Conservation (phyloP, 2,113 vertebrate genomes). For the Nibea albiflora region DNA sequence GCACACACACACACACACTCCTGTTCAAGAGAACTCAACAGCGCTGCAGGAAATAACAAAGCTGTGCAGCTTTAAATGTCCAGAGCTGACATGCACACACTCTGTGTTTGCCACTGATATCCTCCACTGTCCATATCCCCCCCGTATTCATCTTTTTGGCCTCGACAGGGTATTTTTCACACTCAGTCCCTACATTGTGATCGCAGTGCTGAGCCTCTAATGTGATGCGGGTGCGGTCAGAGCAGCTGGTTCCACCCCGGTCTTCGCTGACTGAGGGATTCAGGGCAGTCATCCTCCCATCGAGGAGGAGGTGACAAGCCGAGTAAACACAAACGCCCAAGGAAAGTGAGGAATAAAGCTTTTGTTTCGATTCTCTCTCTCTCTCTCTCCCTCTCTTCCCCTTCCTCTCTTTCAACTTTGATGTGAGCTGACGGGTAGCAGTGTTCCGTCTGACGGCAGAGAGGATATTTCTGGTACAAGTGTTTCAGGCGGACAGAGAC, state of each 20-base stretch:
- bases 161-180: slow-evolving; percentile 40
- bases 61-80: slow-evolving; percentile 35
- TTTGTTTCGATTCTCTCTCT: slow-evolving; percentile 31
- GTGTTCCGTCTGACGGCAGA: slow-evolving; percentile 66
- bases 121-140: slow-evolving; percentile 19
- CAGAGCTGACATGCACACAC: slow-evolving; percentile 41
- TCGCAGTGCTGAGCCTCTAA: slow-evolving; percentile 55
- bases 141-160: slow-evolving; percentile 21
- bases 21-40: slow-evolving; percentile 53
- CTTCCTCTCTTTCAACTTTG: slow-evolving; percentile 57
- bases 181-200: slow-evolving; percentile 41
- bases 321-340: slow-evolving; percentile 57
- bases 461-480: slow-evolving; percentile 71
- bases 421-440: slow-evolving; percentile 68
- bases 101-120: slow-evolving; percentile 31
- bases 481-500: slow-evolving; percentile 60
- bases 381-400: slow-evolving; percentile 21
- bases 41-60: slow-evolving; percentile 61
- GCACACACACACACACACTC: slow-evolving; percentile 13
- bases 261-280: slow-evolving; percentile 66
- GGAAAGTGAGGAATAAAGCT: slow-evolving; percentile 54
- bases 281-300: slow-evolving; percentile 34
- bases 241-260: slow-evolving; percentile 22
- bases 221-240: slow-evolving; percentile 56
- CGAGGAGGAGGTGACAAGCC: slow-evolving; percentile 49